Evolutionary conservation across 2,888 invertebrate genomes (phyloP), one percentile per base, ranked within the genome.

Genomic region (Tribolium freemani): DNA sequence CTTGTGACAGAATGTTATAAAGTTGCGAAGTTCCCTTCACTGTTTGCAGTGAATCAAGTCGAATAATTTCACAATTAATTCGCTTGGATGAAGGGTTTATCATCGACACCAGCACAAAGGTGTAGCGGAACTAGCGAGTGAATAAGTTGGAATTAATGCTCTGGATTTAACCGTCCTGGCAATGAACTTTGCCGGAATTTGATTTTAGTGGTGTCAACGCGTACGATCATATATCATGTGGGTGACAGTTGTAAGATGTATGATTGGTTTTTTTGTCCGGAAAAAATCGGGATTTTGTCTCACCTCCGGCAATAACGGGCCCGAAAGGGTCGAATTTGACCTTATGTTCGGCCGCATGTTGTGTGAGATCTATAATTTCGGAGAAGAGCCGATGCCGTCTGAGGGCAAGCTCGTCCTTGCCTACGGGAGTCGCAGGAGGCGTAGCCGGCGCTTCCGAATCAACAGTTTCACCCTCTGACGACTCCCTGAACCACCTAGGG

Each of bases 381-480:
- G 93, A 92, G 86, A 94, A 94, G 86, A 94, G 92, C 80, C 94
- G 89, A 85, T 94, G 94, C 69, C 94, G 89, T 75, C 93, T 89
- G 79, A 94, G 86, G 75, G 94, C 94, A 78, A 94, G 87, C 83
- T 94, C 94, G 85, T 94, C 94, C 71, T 92, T 90, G 66, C 93
- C 94, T 53, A 94, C 91, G 10, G 93, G 94, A 70, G 93, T 94
- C 68, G 92, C 93, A 54, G 93, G 93, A 76, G 92, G 91, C 75
- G 92, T 91, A 74, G 87, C 88, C 74, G 90, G 88, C n/a, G 90
- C 90, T 64, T 90, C 90, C 48, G 84, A 80, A 75, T 84, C 86
- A 56, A 77, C 77, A 56, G 85, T 83, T 44, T 87, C 85, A 13
- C 85, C 87, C 11, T 82, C 79, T 75, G 56, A 60, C 11, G 73